Evolutionary conservation across 1,140 invertebrate genomes (phyloP).

Genomic region (Papilio polytes): DNA sequence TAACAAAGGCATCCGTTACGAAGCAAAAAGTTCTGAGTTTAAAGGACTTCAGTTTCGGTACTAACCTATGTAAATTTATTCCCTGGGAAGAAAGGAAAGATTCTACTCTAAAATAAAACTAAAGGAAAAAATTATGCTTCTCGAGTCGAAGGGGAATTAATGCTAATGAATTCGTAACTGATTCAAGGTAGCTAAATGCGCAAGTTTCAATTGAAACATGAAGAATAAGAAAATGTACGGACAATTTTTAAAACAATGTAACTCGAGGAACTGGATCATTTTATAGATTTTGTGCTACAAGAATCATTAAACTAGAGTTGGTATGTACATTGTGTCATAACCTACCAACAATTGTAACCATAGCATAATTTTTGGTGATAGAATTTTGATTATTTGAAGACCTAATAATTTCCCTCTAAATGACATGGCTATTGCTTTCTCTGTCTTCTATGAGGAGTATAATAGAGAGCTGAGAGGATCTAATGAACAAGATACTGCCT

Average conservation of each 20-base stretch:
- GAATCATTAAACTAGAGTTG: not conserved
- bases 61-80: conserved; percentile 42
- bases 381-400: not conserved
- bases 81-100: conserved; percentile 35
- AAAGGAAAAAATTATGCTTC: conserved; percentile 35
- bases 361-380: no score
- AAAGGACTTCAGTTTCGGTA: conserved; percentile 32
- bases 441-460: not conserved
- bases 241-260: conserved; percentile 23
- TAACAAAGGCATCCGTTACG: conserved; percentile 36
- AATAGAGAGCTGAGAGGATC: not conserved
- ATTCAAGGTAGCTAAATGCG: conserved; percentile 40
- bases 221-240: conserved; percentile 19
- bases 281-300: not conserved
- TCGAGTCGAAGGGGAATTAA: conserved; percentile 36
- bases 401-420: not conserved
- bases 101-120: conserved; percentile 37
- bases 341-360: no score
- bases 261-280: conserved; percentile 14
- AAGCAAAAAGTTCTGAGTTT: conserved; percentile 19
- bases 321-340: no score
- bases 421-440: not conserved
- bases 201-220: conserved; percentile 38
- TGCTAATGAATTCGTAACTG: conserved; percentile 41
- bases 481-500: not conserved